These are phyloP conservation scores for Saccopteryx bilineata DNA, from an alignment of 2,113 vertebrate species.

Conservation along the genomic window DNA sequence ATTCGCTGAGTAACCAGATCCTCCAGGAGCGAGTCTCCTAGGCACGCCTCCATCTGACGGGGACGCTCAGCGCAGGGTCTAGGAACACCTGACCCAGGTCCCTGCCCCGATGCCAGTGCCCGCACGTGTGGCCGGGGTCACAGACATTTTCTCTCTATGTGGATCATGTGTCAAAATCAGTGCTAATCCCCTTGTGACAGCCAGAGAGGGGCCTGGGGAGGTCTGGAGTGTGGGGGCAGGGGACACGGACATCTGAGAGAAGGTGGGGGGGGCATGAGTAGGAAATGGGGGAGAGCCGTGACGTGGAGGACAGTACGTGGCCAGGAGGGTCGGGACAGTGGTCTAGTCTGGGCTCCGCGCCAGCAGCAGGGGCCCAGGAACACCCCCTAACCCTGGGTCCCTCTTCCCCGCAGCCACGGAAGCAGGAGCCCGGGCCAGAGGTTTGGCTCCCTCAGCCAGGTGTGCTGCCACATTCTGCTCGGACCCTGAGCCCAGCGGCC, in stretches of 20 bases:
- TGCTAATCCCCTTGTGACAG: fast-evolving
- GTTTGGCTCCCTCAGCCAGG: background rate
- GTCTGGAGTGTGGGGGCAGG: background rate
- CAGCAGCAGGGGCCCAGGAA: background rate
- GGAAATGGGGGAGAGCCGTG: background rate
- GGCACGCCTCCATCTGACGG: fast-evolving
- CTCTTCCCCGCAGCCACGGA: background rate
- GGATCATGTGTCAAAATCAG: background rate
- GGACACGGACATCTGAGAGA: background rate
- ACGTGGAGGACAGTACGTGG: background rate
- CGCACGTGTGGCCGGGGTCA: fast-evolving
- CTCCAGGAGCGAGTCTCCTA: fast-evolving
- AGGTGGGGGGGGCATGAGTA: background rate
- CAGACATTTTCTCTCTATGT: background rate
- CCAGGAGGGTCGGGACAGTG: background rate
- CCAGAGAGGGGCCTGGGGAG: background rate
- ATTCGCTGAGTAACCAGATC: fast-evolving
- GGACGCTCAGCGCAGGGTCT: fast-evolving
- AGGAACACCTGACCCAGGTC: fast-evolving
- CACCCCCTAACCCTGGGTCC: too few relatives aligned
- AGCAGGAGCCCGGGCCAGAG: background rate
- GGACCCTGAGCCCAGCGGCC: background rate
- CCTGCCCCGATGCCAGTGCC: background rate
- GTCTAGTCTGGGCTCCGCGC: background rate
- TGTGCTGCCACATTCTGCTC: background rate